Percentiles rank a stretch among this genome's conserved stretches.
Conservation (phyloP, 2,888 invertebrate species). For the Bembecia ichneumoniformis region DNA sequence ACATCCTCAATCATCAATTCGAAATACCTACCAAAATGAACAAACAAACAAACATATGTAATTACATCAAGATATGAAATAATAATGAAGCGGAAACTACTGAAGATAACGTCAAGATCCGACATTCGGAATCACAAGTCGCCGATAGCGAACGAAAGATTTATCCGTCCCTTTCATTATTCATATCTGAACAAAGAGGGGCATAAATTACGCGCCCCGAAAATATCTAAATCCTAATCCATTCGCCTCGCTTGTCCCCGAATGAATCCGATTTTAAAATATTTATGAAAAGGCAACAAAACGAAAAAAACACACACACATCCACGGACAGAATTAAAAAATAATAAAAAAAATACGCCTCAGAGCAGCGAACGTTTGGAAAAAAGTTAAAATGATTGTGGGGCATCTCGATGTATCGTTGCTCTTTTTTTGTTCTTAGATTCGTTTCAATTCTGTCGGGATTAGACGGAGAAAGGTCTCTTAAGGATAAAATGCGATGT, state of each 20-base stretch:
- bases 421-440: slow-evolving; percentile 62
- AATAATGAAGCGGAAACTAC: slow-evolving; percentile 33
- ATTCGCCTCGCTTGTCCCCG: slow-evolving; percentile 67
- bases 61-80: slow-evolving; percentile 6
- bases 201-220: slow-evolving; percentile 67
- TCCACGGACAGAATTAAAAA: slow-evolving; percentile 63
- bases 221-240: slow-evolving; percentile 72
- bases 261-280: slow-evolving; percentile 69
- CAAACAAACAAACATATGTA: background rate
- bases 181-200: slow-evolving; percentile 67
- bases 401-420: slow-evolving; percentile 53
- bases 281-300: slow-evolving; percentile 67
- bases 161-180: slow-evolving; percentile 56
- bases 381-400: slow-evolving; percentile 69
- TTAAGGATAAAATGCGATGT: slow-evolving; percentile 58
- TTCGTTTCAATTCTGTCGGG: slow-evolving; percentile 67
- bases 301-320: slow-evolving; percentile 37
- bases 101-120: slow-evolving; percentile 23
- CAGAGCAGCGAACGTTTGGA: slow-evolving; percentile 52
- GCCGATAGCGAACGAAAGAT: slow-evolving; percentile 36
- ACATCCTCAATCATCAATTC: no score
- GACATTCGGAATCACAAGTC: slow-evolving; percentile 22
- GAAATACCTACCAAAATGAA: background rate
- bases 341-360: slow-evolving; percentile 48
- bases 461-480: slow-evolving; percentile 64